Conservation (phyloP, 2,797 vertebrate species). For the Hydrolagus colliei region DNA sequence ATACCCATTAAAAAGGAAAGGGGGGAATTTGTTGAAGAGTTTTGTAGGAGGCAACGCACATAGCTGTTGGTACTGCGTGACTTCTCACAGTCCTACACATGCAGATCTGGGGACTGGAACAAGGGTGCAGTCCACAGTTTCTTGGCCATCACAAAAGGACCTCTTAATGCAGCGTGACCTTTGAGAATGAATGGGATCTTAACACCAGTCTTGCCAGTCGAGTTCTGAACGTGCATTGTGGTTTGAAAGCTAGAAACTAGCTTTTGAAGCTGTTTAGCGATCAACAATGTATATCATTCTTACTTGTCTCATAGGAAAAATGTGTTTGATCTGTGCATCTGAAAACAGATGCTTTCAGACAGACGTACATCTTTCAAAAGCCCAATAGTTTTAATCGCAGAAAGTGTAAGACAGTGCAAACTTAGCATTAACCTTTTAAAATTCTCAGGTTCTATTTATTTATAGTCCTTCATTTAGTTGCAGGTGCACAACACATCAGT, state of each 20-base stretch:
- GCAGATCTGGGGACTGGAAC: neutral
- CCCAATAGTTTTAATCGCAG: neutral
- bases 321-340: neutral
- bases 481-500: no score
- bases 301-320: neutral
- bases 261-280: neutral
- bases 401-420: neutral
- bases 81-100: neutral
- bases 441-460: neutral
- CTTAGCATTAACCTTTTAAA: neutral
- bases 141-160: slow-evolving; percentile 58
- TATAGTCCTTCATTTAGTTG: neutral
- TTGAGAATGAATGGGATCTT: slow-evolving; percentile 71
- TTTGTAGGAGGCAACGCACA: neutral
- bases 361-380: neutral
- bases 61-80: neutral
- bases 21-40: neutral
- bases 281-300: neutral
- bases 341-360: neutral
- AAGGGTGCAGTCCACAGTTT: slow-evolving; percentile 44
- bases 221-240: slow-evolving; percentile 37
- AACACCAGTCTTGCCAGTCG: slow-evolving; percentile 50
- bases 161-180: slow-evolving; percentile 64
- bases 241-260: neutral
- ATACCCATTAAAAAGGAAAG: neutral